Percentiles rank a stretch among this genome's conserved stretches.
Conservation (phyloP, 2,888 invertebrate genomes). For the Elmis aenea region DNA sequence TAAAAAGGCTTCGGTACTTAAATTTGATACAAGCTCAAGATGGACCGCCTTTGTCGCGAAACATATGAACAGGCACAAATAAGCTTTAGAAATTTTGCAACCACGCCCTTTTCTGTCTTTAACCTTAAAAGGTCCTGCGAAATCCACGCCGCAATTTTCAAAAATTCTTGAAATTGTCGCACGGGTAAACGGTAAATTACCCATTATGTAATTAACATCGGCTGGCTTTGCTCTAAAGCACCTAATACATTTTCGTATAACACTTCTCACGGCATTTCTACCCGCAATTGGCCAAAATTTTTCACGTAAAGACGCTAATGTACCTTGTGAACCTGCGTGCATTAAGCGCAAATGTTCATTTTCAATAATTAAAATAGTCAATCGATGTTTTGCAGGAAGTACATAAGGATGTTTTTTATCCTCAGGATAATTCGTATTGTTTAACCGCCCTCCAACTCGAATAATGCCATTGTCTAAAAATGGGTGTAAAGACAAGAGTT, state of each 20-base stretch:
- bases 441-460: too few relatives aligned
- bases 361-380: too few relatives aligned
- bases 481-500: too few relatives aligned
- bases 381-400: too few relatives aligned
- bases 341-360: too few relatives aligned
- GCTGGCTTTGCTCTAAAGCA: conserved; percentile 24
- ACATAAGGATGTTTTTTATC: too few relatives aligned
- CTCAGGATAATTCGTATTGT: too few relatives aligned
- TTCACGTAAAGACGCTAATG: too few relatives aligned
- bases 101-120: conserved; percentile 24
- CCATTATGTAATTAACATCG: conserved; percentile 24
- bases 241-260: conserved; percentile 19
- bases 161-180: conserved; percentile 24
- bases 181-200: conserved; percentile 24
- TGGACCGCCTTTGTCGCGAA: conserved; percentile 23
- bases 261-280: conserved; percentile 21
- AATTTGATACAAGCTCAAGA: conserved; percentile 18
- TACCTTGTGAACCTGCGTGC: too few relatives aligned
- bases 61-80: conserved; percentile 26
- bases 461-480: too few relatives aligned
- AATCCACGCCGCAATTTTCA: conserved; percentile 26
- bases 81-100: conserved; percentile 19
- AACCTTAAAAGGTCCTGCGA: conserved; percentile 26
- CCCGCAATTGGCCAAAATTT: conserved; percentile 28
- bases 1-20: conserved; percentile 17